phyloP scores from a whole-genome alignment of 2,888 invertebrate genomes.

The Tetrapedia diversipes region DNA sequence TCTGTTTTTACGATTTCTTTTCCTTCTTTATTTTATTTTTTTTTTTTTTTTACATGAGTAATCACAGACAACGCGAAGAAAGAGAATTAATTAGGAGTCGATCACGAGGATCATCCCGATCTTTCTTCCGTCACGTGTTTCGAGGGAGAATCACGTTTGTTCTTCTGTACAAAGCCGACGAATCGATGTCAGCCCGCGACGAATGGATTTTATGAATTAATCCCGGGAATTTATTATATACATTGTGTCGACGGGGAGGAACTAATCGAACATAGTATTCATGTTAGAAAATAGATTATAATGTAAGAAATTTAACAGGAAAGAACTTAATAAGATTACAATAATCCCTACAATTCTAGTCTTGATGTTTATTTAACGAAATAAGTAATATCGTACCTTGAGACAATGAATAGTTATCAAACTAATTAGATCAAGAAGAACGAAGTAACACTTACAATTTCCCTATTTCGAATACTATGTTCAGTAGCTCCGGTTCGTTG shows the following conservation, averaged over 20 bases:
- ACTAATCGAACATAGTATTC: constrained; percentile 27
- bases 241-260: constrained; percentile 26
- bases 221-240: constrained; percentile 18
- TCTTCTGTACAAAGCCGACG: constrained; percentile 26
- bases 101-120: constrained; percentile 10
- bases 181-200: constrained; percentile 11
- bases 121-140: constrained; percentile 13
- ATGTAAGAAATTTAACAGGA: background rate
- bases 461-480: constrained; percentile 22
- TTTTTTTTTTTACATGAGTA: constrained; percentile 31
- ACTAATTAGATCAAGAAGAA: background rate
- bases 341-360: no score
- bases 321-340: no score
- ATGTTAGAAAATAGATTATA: background rate
- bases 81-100: constrained; percentile 28
- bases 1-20: background rate
- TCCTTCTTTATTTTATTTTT: constrained; percentile 1
- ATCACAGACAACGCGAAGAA: constrained; percentile 62
- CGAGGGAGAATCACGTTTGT: background rate
- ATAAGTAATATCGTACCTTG: background rate
- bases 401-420: background rate
- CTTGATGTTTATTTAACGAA: no score
- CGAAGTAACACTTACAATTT: background rate
- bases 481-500: constrained; percentile 13
- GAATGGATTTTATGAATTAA: constrained; percentile 8